Evolutionary conservation across 2,113 vertebrate genomes (phyloP), one percentile per base, ranked within the genome.

Genomic region (Corynorhinus townsendii): DNA sequence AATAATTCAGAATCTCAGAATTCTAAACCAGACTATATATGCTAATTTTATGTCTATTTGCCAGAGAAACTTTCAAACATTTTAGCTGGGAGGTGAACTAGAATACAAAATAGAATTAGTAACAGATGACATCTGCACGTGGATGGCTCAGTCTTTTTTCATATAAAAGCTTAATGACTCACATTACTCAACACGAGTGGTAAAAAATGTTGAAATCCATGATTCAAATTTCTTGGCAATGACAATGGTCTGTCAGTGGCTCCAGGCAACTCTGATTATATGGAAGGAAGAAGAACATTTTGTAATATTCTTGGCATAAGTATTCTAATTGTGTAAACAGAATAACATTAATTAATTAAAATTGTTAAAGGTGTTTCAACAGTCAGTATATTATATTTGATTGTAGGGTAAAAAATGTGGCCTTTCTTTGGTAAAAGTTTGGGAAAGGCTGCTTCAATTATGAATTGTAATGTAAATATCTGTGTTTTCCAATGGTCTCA

Each of bases 241-340:
- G 16, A 59, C 12, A 83, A 28, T 16, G 8, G 30, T 33, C 54
- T 77, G 47, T 54, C 62, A 69, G 35, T 93, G 40, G 30, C 73
- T 90, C 56, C 3, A 76, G 88, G 71, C 76, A 94, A 81, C 40
- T 85, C 88, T 82, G 38, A 49, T 72, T 82, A 84, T 87, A 73
- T 26, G 47, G 30, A 79, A 33, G 7, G 35, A 93, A 84, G 11
- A 72, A 66, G 16, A 59, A 28, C 4, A 43, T 95, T 97, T 93
- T 90, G 85, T 77, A 94, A 97, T 81, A 91, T 28, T 76, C 72
- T 68, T 92, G 80, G 40, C 47, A 43, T 35, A 94, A 93, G 30
- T 69, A 56, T 73, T 68, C 15, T 17, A 54, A 54, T 52, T 88
- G 26, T 87, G 52, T 40, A 93, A 91, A 80, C 35, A 28, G 28